Percentiles rank a stretch among this genome's conserved stretches.
Conservation (phyloP, 2,888 invertebrate genomes). For the Nudaria mundana region DNA sequence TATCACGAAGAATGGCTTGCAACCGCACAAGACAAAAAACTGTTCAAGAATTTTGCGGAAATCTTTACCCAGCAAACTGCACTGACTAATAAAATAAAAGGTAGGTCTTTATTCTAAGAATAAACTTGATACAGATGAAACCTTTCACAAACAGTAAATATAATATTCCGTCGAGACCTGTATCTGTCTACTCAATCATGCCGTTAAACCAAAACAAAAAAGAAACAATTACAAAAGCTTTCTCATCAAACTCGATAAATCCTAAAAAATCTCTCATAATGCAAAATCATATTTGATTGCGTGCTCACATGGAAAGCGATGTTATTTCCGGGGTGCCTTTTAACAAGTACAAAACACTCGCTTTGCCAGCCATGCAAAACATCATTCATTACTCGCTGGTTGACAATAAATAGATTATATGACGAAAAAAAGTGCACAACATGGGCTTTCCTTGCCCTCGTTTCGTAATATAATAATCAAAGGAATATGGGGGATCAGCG, state of each 20-base stretch:
- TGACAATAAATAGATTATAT: constrained; percentile 76
- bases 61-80: too few relatives aligned
- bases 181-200: background rate
- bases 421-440: constrained; percentile 69
- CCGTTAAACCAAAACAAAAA: constrained; percentile 4
- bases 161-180: too few relatives aligned
- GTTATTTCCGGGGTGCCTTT: constrained; percentile 50
- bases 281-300: constrained; percentile 60
- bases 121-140: too few relatives aligned
- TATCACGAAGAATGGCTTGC: too few relatives aligned
- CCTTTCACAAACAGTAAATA: too few relatives aligned
- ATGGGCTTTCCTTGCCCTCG: constrained; percentile 59
- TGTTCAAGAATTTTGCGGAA: too few relatives aligned
- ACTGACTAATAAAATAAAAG: too few relatives aligned
- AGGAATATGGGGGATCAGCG: constrained; percentile 66
- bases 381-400: constrained; percentile 66
- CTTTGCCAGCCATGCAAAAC: constrained; percentile 66
- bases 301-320: constrained; percentile 53
- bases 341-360: constrained; percentile 61
- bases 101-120: too few relatives aligned
- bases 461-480: constrained; percentile 78
- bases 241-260: constrained; percentile 39
- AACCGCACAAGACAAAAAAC: too few relatives aligned
- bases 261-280: constrained; percentile 34
- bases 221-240: constrained; percentile 23